Base-by-base conservation (phyloP, 2,113 vertebrate species). In the Aepyceros melampus region DNA sequence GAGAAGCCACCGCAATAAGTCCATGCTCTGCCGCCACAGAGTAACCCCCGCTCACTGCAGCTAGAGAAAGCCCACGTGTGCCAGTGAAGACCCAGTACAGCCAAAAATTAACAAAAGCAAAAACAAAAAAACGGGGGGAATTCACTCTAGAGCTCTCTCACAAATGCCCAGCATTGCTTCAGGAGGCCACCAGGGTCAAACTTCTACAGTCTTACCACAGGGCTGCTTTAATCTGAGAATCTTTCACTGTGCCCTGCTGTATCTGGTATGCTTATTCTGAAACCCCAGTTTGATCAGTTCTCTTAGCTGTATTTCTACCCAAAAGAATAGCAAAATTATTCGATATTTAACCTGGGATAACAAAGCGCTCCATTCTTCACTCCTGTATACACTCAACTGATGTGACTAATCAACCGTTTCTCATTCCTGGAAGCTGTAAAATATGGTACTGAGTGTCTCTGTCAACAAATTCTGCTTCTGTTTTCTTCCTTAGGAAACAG, bases 351-450 rank as follows among this genome's bases (percentile, higher is more conserved):
- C 5, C 79, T 53, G 12, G 88, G 43, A 5, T 64, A 83, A 15
- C 21, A 92, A 91, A 93, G 36, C 0, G 1, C 12, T 94, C 86
- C 25, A 16, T 31, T 79, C 60, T 60, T 92, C 45, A 33, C 1
- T n/a, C 8, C 78, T 11, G 14, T 86, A 25, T 82, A 25, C 33
- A 82, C 64, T 91, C 11, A 51, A 40, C 16, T 87, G 40, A 89
- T 93, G 62, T 84, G 31, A 56, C 55, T 67, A 55, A 78, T 62
- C 15, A 40, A 8, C 33, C 1, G 0, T 81, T 64, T 71, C 43
- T n/a, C 45, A 53, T 89, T 96, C 43, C 83, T 87, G 23, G 62
- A 96, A 89, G 84, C n/a, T 58, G 25, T 90, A 67, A 91, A 95
- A 91, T 58, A 47, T 1, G 14, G 16, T 33, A 76, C 25, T 51